Evolutionary conservation across 1,140 invertebrate species (phyloP).

Genomic region (Phocides pigmalion): DNA sequence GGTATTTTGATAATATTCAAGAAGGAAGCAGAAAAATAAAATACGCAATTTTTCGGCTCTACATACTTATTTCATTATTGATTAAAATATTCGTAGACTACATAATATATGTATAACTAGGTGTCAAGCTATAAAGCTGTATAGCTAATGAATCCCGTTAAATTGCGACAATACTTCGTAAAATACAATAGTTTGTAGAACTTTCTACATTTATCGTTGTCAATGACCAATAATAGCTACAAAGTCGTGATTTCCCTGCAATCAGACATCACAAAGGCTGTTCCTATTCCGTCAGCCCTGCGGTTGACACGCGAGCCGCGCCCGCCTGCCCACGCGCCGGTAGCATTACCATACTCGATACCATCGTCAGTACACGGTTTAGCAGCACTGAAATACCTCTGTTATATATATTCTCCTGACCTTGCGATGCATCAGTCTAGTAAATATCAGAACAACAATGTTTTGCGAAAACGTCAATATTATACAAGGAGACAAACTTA

Average conservation of each 20-base stretch:
- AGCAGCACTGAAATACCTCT: constrained; percentile 19
- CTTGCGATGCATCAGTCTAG: constrained; percentile 19
- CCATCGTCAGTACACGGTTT: constrained; percentile 29
- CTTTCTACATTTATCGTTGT: not conserved
- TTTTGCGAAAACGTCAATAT: not conserved
- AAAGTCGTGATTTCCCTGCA: constrained; percentile 14
- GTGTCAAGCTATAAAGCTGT: no score
- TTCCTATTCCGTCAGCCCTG: constrained; percentile 47
- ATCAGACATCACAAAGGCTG: constrained; percentile 12
- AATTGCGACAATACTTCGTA: not conserved
- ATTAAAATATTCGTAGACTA: no score
- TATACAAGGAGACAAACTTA: not conserved
- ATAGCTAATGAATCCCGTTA: not conserved
- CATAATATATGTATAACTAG: no score
- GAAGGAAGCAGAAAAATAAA: no score
- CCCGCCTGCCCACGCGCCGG: constrained; percentile 63
- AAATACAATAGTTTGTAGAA: not conserved
- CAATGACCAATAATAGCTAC: constrained; percentile 6
- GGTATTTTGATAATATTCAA: no score
- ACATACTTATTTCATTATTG: no score
- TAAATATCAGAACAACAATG: not conserved
- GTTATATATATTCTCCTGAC: constrained; percentile 35
- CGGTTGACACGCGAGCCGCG: constrained; percentile 51
- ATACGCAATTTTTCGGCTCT: no score
- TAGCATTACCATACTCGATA: constrained; percentile 52